These are phyloP conservation scores for Myopa testacea DNA, from an alignment of 2,888 invertebrate species.

Conservation along the genomic window DNA sequence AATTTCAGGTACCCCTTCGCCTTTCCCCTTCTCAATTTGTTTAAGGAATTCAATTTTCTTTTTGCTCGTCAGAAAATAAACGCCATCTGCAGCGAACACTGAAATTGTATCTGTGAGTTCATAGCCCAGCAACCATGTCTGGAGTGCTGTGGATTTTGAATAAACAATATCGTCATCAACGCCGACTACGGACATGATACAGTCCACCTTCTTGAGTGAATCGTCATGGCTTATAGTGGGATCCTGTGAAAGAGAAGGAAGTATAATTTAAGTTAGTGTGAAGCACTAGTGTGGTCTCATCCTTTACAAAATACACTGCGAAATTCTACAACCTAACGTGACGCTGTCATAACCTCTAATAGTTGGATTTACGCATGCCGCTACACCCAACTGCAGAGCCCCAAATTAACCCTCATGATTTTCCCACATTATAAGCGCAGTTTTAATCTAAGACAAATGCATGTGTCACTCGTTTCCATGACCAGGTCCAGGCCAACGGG, in stretches of 20 bases:
- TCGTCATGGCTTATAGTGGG: slow-evolving; percentile 75
- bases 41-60: slow-evolving; percentile 98
- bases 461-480: neutral
- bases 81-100: slow-evolving; percentile 85
- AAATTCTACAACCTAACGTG: neutral
- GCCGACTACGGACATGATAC: slow-evolving; percentile 91
- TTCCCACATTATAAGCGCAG: neutral
- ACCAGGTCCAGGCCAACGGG: neutral
- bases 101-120: slow-evolving; percentile 96
- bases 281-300: neutral
- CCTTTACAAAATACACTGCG: neutral
- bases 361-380: neutral
- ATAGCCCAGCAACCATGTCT: slow-evolving; percentile 98
- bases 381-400: neutral
- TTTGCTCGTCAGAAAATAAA: slow-evolving; percentile 94
- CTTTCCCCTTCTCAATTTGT: slow-evolving; percentile 87
- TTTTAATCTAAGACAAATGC: neutral
- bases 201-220: slow-evolving; percentile 87
- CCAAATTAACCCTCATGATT: neutral
- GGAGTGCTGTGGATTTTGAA: slow-evolving; percentile 95
- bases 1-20: slow-evolving; percentile 86
- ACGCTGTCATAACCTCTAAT: slow-evolving; percentile 34
- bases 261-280: neutral
- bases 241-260: slow-evolving; percentile 65
- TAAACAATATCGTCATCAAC: slow-evolving; percentile 96